Evolutionary conservation across 1,140 invertebrate genomes (phyloP), one percentile per base, ranked within the genome.

Genomic region (Lordiphosa clarofinis): DNA sequence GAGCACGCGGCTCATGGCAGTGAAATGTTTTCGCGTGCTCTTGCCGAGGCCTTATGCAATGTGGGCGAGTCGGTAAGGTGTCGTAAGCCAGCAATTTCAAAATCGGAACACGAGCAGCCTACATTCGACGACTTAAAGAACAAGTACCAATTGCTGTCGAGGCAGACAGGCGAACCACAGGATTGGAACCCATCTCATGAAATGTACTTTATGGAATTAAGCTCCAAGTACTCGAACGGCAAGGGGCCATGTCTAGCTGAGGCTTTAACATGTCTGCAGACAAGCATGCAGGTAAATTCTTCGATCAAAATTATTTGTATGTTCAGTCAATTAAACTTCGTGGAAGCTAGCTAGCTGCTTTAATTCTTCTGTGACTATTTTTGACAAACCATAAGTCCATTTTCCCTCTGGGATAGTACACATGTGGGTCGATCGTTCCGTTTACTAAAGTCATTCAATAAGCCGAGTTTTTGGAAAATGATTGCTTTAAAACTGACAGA

Each of bases 251-350:
- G 56, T 44, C 11, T 89, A 10, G 75, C 82, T 0, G 87, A 88
- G 40, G 82, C 54, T 8, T 59, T 89, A 15, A 71, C 73, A 11
- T 88, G 84, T 44, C 37, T 89, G 12, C 88, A 89, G 56, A 66
- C 86, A 46, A 44, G 65, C 4, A 73, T 88, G 33, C 88, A 89
- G 75, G 87, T 89, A 76, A 52, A 19, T 60, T 35, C 39, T 50
- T 55, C 3, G 10, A 4, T 28, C 7, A 4, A 49, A 72, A 91
- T 21, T 2, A 21, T 21, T 21, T 21, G 2, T 0, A 21, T 21
- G 3, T 3, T 21, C 21, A 21, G 21, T 21, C 21, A 4, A 4
- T 21, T 4, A 21, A 4, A 2, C 21, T 21, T 4, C 2, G 21
- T 2, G 21, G 21, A 3, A 21, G 3, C 4, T 21, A 15, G 15